Base-by-base conservation (phyloP, 64 coral and sea anemone genomes). In the Montipora efflorescens region DNA sequence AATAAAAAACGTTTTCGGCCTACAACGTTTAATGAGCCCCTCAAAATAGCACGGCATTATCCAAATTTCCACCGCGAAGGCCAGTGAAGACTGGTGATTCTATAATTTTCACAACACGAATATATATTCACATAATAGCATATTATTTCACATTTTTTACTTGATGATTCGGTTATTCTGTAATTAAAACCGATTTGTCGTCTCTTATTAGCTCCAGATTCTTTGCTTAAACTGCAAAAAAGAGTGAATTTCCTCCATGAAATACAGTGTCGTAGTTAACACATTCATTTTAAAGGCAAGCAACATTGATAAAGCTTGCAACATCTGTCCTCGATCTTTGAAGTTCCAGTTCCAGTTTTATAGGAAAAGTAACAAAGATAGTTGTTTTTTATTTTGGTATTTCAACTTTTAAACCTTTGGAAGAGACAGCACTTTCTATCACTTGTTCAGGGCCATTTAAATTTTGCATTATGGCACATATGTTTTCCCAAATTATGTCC, bases 1-100 rank as follows among this genome's bases (percentile, higher is more conserved):
- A 84, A 84, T 19, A 67, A 14, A 67, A 14, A 84, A 67, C 64
- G 61, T 84, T 84, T 68, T 84, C 45, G 67, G 81, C 61, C 43
- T n/a, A 84, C 67, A 84, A 68, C 45, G 43, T 69, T 16, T 69
- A n/a, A 82, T 57, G 48, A 68, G 28, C 58, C 67, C 44, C 59
- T 18, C 9, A n/a, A 67, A 84, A 68, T 48, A 84, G 67, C 81
- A 70, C 62, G 16, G 62, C 43, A 68, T 44, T 59, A 19, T 62
- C 7, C 11, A 28, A 66, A 59, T 12, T 84, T 67, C 15, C 25
- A 0, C n/a, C 47, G 19, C 74, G 8, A 76, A 76, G 74, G 43
- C 28, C 43, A 74, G 57, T 14, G 12, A 76, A 45, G 74, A 46
- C 14, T 47, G 44, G 74, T 47, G 44, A 13, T 46, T 47, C 5